Percentiles rank a stretch among this genome's conserved stretches.
Evolutionary conservation across 1,140 invertebrate genomes (phyloP).

Genomic region (Ceratitis capitata): DNA sequence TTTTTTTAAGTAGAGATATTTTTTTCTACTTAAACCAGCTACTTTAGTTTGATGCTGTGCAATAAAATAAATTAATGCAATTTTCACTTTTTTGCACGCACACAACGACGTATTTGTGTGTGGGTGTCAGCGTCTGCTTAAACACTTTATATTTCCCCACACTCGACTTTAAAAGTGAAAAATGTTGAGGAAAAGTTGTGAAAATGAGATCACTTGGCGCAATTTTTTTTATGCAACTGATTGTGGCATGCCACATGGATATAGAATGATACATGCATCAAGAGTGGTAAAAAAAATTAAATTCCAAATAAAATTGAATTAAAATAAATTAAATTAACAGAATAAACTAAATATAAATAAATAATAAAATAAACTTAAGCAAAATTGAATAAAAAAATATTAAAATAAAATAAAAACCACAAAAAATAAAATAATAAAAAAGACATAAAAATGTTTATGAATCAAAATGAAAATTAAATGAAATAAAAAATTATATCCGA

Average conservation of each 20-base stretch:
- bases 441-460: too few species aligned
- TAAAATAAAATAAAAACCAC: not conserved
- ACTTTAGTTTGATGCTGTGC: constrained; percentile 10
- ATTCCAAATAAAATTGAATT: not conserved
- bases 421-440: not conserved
- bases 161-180: constrained; percentile 25
- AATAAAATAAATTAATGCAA: not conserved
- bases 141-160: not conserved
- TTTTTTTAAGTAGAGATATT: not conserved
- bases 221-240: not conserved
- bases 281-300: not conserved
- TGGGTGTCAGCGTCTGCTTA: not conserved
- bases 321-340: not conserved
- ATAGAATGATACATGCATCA: not conserved
- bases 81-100: constrained; percentile 10
- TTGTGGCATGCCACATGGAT: not conserved
- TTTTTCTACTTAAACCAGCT: not conserved
- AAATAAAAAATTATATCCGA: not conserved
- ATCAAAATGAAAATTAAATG: not conserved
- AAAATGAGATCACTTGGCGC: not conserved
- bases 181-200: not conserved
- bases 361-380: too few species aligned
- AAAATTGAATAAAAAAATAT: too few species aligned
- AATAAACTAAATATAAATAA: not conserved
- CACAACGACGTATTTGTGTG: not conserved